phyloP scores from a whole-genome alignment of 23 tunicate species.

The Trididemnum miniatum region DNA sequence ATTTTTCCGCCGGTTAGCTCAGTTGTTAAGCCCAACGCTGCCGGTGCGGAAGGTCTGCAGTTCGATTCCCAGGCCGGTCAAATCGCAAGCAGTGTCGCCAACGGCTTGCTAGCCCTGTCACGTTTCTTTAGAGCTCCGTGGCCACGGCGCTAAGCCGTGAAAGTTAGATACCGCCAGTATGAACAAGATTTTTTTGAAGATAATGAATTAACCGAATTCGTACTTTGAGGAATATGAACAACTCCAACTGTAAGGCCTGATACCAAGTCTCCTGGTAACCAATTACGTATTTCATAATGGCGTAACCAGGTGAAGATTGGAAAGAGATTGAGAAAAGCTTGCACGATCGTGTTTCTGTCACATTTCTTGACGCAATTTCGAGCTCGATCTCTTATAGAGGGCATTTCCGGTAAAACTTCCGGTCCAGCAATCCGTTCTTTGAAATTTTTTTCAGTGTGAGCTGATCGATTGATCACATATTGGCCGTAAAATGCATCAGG shows the following conservation, averaged over 20 bases:
- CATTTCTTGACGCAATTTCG: constrained; percentile 29
- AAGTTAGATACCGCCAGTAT: no score
- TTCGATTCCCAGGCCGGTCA: no score
- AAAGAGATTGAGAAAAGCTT: constrained; percentile 43
- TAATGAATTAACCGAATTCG: constrained; percentile 15
- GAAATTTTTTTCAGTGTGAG: constrained; percentile 41
- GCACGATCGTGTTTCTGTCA: background rate
- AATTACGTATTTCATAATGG: constrained; percentile 56
- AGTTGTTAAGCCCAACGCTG: no score
- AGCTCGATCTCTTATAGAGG: constrained; percentile 29
- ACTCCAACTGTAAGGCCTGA: constrained; percentile 93
- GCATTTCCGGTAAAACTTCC: background rate
- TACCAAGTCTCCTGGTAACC: constrained; percentile 82
- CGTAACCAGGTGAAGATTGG: constrained; percentile 83
- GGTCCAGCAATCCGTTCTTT: constrained; percentile 40
- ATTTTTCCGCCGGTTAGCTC: no score
- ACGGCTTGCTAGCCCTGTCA: no score
- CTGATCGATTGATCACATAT: constrained; percentile 54
- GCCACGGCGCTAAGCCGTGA: no score
- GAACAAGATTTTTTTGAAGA: no score
- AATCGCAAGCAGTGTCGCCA: no score
- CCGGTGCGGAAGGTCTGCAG: no score
- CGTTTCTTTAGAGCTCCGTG: no score
- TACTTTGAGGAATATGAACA: constrained; percentile 95
- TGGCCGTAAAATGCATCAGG: background rate